Evolutionary conservation across 1,140 invertebrate species (phyloP), one percentile per base, ranked within the genome.

Genomic region (Antheraea mylitta): DNA sequence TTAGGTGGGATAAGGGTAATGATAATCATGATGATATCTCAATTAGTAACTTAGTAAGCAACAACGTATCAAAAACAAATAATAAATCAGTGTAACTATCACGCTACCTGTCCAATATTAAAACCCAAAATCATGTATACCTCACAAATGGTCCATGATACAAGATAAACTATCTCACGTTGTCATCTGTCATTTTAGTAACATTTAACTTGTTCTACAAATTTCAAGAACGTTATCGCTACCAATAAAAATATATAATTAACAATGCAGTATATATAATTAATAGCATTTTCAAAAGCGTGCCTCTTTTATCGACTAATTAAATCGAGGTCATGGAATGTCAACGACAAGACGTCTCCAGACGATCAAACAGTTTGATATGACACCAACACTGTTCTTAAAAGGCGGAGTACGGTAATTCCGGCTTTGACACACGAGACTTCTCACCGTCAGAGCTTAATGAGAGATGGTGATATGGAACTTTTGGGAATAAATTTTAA

Each of bases 351-450:
- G 60, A 72, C 58, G 66, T 73, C 72, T 74, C 68, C 30, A 73
- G 64, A 76, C 67, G 77, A 79, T 81, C 79, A 82, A 76, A 80
- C 71, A 70, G 60, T 70, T 62, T 60, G 72, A 80, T 77, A 72
- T 74, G 74, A 78, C 74, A 80, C 72, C 66, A 61, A 3, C 22
- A 11, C 5, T 19, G 60, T 36, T 53, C 45, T 11, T 53, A 53
- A 53, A n/a, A 1, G 45, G 16, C 9, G 45, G 45, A 16, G 6
- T 13, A 53, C 45, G 45, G 45, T 53, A 16, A 53, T 6, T 16
- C 45, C 2, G 45, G 45, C 45, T 53, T 53, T 53, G 45, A 53
- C 45, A 53, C 16, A 13, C 45, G 45, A 53, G 13, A 53, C 45
- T 53, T 16, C 45, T 53, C 45, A 53, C 45, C 45, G 45, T 53